Base-by-base conservation (phyloP, 2,113 vertebrate species). In the Ochotona curzoniae region DNA sequence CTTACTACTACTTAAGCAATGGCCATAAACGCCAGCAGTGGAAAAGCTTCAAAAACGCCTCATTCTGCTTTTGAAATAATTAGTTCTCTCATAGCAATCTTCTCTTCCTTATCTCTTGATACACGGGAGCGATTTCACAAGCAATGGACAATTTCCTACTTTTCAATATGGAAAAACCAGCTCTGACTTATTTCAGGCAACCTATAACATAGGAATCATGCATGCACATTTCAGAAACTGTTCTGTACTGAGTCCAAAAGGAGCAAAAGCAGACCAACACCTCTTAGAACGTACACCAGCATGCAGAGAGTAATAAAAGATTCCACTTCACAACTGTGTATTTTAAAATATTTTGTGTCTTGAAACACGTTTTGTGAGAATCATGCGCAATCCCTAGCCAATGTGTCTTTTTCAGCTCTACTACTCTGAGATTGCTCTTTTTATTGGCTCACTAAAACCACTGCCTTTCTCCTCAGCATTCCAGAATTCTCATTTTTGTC, bases 1-100 rank as follows among this genome's bases (percentile, higher is more conserved):
- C 86, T 94, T 94, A 81, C 66, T 76, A 54, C 87, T 69, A 80
- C 32, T 79, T 91, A 88, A n/a, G 57, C 28, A 90, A 17, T 71
- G 63, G 28, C 32, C 57, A 95, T 60, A 83, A 93, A 78, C 80
- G 28, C 21, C 49, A 76, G 54, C 20, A 88, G 44, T 18, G 81
- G 51, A 92, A 92, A 94, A 61, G 21, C 20, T 69, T 54, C 25
- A 70, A 73, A 82, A 89, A 63, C 49, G 18, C 35, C 54, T 79
- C 49, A 10, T 57, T 71, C 44, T 81, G 2, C 30, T 87, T 88
- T 87, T 21, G 2, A 83, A 94, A 90, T 23, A 51, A 54, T 66
- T 76, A 61, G 12, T 2, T 51, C 61, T n/a, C n/a, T 73, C 38
- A 87, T 4, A 87, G 64, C 26, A 83, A 83, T 25, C 79, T 7